These are phyloP conservation scores for Hemichromis elongatus DNA, from an alignment of 2,113 vertebrate species.

Conservation along the genomic window DNA sequence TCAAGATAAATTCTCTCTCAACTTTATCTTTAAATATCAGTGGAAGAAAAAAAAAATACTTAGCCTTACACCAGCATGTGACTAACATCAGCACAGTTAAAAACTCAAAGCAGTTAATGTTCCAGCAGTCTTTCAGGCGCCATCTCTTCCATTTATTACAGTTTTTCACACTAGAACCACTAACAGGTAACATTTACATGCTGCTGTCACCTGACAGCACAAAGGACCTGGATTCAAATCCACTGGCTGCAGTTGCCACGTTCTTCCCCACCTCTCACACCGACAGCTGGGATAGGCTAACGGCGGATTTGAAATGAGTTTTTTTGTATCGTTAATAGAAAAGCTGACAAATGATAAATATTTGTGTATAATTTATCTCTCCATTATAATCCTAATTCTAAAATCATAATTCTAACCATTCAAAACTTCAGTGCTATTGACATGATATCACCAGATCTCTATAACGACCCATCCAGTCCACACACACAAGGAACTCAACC, in stretches of 20 bases:
- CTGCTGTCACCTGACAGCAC: background rate
- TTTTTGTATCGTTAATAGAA: too few relatives aligned
- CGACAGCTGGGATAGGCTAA: too few relatives aligned
- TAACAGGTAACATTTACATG: background rate
- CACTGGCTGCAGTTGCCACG: background rate
- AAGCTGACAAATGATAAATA: too few relatives aligned
- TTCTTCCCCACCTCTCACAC: too few relatives aligned
- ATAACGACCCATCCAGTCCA: background rate
- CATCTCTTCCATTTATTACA: background rate
- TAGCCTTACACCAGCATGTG: background rate
- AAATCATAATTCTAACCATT: too few relatives aligned
- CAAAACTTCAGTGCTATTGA: background rate
- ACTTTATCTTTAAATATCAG: background rate
- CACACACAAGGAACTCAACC: background rate
- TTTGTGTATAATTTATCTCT: too few relatives aligned
- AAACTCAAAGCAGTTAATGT: background rate
- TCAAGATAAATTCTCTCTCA: background rate
- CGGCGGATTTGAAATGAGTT: too few relatives aligned
- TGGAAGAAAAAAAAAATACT: background rate
- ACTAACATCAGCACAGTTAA: background rate
- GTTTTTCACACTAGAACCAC: background rate
- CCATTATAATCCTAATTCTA: too few relatives aligned
- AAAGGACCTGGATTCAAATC: background rate
- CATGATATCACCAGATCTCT: background rate
- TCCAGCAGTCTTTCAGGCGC: background rate